Base-by-base conservation (phyloP, 2,113 vertebrate genomes). In the Hyperoodon ampullatus region DNA sequence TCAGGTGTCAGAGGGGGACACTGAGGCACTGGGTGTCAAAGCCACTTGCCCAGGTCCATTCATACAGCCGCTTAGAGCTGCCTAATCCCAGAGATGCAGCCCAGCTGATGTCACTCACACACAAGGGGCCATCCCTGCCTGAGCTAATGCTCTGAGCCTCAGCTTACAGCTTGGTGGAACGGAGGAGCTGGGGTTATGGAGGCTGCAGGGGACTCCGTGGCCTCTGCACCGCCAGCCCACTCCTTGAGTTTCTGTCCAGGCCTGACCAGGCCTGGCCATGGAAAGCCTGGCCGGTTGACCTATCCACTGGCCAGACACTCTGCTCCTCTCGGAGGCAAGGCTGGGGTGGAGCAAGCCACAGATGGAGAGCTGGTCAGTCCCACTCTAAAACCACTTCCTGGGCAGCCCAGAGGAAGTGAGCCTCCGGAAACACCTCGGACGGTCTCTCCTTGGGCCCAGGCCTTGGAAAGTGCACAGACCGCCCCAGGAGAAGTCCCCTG, bases 361-460 rank as follows among this genome's bases (percentile, higher is more conserved):
- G 72, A 93, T 53, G 0, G 86, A 90, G 26, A 35, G n/a, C 93
- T 98, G 97, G 96, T 96, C 96, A 97, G 93, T 92, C 60, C 92
- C 80, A 83, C 83, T 96, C 68, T 35, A 65, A 97, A 98, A 96
- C 97, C 97, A 97, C 97, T 97, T 98, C 97, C 97, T 97, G 97
- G 97, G 97, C 80, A 97, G 96, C 78, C 66, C 83, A 75, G 90
- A 95, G 97, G 97, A 98, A 97, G 96, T 89, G 44, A 93, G 96
- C 84, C 93, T 97, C 97, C 50, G 35, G 97, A 97, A 98, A 95
- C 5, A 35, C 93, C 95, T 81, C 13, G 19, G 92, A 94, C 26
- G 65, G 83, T 71, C 55, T 94, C 89, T 95, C 68, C 70, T 61
- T 47, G 83, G 92, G 95, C 71, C 78, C 47, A 50, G 60, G 83